These are phyloP conservation scores for Kryptopterus vitreolus DNA, from an alignment of 2,797 vertebrate species.

Conservation along the genomic window DNA sequence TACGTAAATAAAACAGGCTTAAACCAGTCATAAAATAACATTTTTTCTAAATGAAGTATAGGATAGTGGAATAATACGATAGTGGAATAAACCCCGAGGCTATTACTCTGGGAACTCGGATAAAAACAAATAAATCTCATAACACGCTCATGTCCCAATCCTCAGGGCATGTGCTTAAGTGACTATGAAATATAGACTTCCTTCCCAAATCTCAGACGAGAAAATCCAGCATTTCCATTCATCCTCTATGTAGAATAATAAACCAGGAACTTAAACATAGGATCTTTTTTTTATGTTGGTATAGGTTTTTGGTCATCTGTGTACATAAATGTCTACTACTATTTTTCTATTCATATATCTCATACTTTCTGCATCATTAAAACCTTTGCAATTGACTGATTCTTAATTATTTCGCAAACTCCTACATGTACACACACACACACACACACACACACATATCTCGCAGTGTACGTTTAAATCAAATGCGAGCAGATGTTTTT, in stretches of 20 bases:
- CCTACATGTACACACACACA: neutral
- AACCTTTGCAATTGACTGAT: neutral
- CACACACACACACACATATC: neutral
- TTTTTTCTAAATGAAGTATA: neutral
- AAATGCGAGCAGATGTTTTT: constrained; percentile 19
- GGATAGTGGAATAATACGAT: neutral
- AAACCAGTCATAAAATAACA: neutral
- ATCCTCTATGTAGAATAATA: constrained; percentile 28
- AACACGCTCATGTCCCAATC: neutral
- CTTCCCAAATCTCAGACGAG: neutral
- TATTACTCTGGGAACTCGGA: neutral
- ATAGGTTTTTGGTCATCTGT: neutral
- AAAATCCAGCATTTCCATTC: constrained; percentile 19
- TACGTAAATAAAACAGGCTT: neutral
- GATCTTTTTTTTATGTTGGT: constrained; percentile 3
- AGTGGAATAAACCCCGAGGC: neutral
- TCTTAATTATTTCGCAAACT: neutral
- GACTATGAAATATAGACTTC: constrained; percentile 23
- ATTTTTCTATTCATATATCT: constrained; percentile 4
- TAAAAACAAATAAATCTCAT: constrained; percentile 3
- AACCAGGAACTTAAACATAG: constrained; percentile 14
- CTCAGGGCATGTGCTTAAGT: constrained; percentile 5
- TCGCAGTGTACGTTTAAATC: neutral
- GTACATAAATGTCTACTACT: neutral
- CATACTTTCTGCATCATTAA: neutral